Evolutionary conservation across 1,140 invertebrate genomes (phyloP).

Genomic region (Nomia melanderi): DNA sequence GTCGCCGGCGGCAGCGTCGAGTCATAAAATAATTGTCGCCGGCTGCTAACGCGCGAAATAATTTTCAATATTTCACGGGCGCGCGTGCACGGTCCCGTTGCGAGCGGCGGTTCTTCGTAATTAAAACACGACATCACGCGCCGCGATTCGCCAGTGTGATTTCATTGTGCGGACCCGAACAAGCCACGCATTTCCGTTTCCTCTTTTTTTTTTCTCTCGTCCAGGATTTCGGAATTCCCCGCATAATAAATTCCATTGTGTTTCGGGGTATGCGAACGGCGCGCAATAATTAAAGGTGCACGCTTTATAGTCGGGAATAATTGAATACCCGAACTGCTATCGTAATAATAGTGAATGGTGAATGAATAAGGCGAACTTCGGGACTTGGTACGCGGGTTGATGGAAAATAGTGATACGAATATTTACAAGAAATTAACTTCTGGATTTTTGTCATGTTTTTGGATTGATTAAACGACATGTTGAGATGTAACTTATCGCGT

Average conservation of each 20-base stretch:
- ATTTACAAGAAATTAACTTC: too few species aligned
- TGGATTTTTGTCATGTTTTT: too few species aligned
- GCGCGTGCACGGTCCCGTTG: not conserved
- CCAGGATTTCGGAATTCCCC: conserved; percentile 1
- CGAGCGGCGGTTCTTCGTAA: conserved; percentile 11
- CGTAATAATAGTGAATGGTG: too few species aligned
- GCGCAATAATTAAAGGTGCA: too few species aligned
- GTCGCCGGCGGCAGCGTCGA: not conserved
- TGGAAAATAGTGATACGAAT: too few species aligned
- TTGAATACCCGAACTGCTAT: too few species aligned
- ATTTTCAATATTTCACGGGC: conserved; percentile 10
- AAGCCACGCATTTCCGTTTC: conserved; percentile 10
- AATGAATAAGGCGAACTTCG: too few species aligned
- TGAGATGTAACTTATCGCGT: too few species aligned
- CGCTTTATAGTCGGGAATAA: too few species aligned
- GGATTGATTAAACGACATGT: too few species aligned
- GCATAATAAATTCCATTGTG: conserved; percentile 53
- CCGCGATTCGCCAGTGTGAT: not conserved
- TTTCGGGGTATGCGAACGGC: too few species aligned
- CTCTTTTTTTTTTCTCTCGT: not conserved
- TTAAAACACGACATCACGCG: conserved; percentile 34
- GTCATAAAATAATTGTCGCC: conserved; percentile 6
- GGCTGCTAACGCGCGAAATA: not conserved
- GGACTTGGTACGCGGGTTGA: too few species aligned
- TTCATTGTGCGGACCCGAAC: conserved; percentile 32